Conservation (phyloP, 2,113 vertebrate genomes). For the Paedocypris sp. region DNA sequence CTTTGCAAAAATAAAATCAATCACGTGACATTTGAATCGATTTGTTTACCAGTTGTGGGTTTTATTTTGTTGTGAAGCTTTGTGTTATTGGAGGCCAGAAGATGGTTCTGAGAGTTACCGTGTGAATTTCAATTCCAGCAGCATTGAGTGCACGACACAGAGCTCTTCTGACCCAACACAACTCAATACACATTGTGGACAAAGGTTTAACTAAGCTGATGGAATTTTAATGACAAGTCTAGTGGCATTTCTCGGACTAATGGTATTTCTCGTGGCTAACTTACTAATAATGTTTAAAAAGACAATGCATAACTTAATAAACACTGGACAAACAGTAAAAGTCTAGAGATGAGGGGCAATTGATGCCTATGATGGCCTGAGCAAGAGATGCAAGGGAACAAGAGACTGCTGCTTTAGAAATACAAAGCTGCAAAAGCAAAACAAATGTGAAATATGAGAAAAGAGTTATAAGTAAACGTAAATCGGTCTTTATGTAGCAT, state of each 20-base stretch:
- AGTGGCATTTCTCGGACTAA: background rate
- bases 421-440: background rate
- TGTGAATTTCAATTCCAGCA: constrained; percentile 15
- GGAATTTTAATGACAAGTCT: constrained; percentile 6
- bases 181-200: background rate
- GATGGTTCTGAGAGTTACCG: background rate
- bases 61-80: too few relatives aligned
- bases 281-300: background rate
- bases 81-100: background rate
- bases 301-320: background rate
- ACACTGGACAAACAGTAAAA: background rate
- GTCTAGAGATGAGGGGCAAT: too few relatives aligned
- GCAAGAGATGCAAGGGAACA: background rate
- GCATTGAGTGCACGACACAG: constrained; percentile 9
- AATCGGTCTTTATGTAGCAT: too few relatives aligned
- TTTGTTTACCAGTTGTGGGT: too few relatives aligned
- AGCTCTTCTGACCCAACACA: background rate
- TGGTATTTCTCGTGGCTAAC: background rate
- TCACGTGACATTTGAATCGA: too few relatives aligned
- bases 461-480: too few relatives aligned
- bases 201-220: background rate
- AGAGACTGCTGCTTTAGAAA: background rate
- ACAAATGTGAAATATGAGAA: constrained; percentile 3
- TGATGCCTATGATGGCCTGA: background rate
- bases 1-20: too few relatives aligned